A percentile compares a stretch with the other conserved stretches of the same genome.
phyloP scores from a whole-genome alignment of 2,113 vertebrate genomes.

The Formicarius rufipectus region DNA sequence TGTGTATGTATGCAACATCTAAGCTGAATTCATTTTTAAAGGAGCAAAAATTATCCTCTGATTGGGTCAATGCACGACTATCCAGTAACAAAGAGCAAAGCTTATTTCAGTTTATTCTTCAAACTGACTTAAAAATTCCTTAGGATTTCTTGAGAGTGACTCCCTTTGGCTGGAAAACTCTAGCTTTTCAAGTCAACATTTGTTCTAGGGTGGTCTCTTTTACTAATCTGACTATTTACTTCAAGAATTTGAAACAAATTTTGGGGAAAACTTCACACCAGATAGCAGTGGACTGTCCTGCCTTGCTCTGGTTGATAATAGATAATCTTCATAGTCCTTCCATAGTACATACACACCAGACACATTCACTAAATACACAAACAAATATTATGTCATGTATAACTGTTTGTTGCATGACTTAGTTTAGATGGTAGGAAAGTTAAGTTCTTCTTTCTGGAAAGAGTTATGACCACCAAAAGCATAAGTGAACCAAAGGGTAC shows the following conservation, averaged over 20 bases:
- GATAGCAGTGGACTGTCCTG: background rate
- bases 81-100: background rate
- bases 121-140: background rate
- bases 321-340: background rate
- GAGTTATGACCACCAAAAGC: background rate
- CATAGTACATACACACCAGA: background rate
- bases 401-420: background rate
- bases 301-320: background rate
- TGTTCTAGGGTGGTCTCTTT: background rate
- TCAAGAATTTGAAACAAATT: background rate
- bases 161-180: background rate
- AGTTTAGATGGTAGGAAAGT: background rate
- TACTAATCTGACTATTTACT: background rate
- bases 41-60: background rate
- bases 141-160: background rate
- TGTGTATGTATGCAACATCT: background rate
- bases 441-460: background rate
- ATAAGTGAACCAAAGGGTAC: background rate
- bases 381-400: background rate
- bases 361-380: background rate
- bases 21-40: background rate
- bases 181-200: background rate
- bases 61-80: background rate
- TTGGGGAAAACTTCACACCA: background rate
- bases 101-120: background rate